Percentiles rank a stretch among this genome's conserved stretches.
phyloP scores from a whole-genome alignment of 1,140 invertebrate genomes.

The Calliphora vicina region DNA sequence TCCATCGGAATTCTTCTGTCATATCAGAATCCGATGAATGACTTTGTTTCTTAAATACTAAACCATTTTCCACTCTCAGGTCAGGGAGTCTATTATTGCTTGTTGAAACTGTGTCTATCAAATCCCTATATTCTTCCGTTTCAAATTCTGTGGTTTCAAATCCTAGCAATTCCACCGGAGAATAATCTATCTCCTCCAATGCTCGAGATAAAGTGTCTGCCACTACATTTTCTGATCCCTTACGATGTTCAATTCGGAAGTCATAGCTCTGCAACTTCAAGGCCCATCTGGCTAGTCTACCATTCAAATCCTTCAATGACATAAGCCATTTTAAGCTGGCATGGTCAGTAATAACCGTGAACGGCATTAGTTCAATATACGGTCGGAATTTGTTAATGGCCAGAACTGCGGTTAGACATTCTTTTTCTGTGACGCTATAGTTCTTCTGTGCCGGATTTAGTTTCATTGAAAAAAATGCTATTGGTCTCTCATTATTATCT shows the following conservation, averaged over 20 bases:
- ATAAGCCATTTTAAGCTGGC: neutral
- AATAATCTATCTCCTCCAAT: too few relatives aligned
- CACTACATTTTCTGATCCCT: constrained; percentile 19
- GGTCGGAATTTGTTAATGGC: too few relatives aligned
- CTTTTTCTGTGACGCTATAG: too few relatives aligned
- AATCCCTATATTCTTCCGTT: neutral
- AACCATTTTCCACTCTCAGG: neutral
- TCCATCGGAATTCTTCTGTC: neutral
- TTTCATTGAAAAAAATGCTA: too few relatives aligned
- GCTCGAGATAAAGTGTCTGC: neutral
- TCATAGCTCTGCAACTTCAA: too few relatives aligned
- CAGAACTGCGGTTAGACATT: too few relatives aligned
- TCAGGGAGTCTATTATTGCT: neutral
- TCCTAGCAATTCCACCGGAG: neutral
- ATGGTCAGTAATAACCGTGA: neutral
- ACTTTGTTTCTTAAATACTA: neutral
- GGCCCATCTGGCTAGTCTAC: too few relatives aligned
- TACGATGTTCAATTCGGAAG: neutral
- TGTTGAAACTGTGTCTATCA: neutral
- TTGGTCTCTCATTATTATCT: too few relatives aligned
- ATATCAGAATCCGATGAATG: neutral
- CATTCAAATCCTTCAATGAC: too few relatives aligned
- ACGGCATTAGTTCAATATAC: neutral
- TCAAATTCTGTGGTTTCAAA: neutral
- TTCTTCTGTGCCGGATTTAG: too few relatives aligned